A percentile compares a stretch with the other conserved stretches of the same genome.
phyloP scores from a whole-genome alignment of 1,140 invertebrate species.

The Magallana angulata region DNA sequence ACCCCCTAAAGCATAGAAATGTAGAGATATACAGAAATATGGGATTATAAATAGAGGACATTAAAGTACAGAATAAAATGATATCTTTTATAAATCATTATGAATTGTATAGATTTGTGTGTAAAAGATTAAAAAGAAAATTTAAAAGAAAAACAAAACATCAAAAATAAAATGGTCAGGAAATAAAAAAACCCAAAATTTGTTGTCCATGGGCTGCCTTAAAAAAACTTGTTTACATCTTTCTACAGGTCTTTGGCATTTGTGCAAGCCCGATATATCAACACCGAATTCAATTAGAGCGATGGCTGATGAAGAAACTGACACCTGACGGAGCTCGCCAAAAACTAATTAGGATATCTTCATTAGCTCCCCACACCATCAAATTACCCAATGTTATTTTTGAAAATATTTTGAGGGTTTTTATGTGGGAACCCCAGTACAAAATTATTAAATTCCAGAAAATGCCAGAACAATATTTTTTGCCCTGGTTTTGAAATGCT shows the following conservation, averaged over 20 bases:
- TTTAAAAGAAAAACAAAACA: too few species aligned
- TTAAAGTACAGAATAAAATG: too few species aligned
- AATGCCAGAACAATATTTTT: not conserved
- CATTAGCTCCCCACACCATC: not conserved
- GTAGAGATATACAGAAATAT: not conserved
- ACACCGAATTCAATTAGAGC: not conserved
- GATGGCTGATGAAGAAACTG: slow-evolving; percentile 17
- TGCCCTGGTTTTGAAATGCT: too few species aligned
- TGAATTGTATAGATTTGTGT: too few species aligned
- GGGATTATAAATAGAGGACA: too few species aligned
- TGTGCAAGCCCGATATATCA: not conserved
- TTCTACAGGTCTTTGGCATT: not conserved
- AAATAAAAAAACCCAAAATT: too few species aligned
- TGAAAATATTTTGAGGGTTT: slow-evolving; percentile 16
- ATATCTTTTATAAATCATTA: too few species aligned
- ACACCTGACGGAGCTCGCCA: slow-evolving; percentile 11
- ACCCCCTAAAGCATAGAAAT: not conserved
- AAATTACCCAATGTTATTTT: slow-evolving; percentile 2
- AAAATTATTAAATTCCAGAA: not conserved
- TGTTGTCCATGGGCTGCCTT: not conserved
- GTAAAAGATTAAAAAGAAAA: too few species aligned
- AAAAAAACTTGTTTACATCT: not conserved
- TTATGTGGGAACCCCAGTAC: not conserved
- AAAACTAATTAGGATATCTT: slow-evolving; percentile 14
- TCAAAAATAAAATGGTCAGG: too few species aligned